A percentile compares a stretch with the other conserved stretches of the same genome.
Conservation (phyloP, 1,140 invertebrate species). For the Nylanderia fulva region DNA sequence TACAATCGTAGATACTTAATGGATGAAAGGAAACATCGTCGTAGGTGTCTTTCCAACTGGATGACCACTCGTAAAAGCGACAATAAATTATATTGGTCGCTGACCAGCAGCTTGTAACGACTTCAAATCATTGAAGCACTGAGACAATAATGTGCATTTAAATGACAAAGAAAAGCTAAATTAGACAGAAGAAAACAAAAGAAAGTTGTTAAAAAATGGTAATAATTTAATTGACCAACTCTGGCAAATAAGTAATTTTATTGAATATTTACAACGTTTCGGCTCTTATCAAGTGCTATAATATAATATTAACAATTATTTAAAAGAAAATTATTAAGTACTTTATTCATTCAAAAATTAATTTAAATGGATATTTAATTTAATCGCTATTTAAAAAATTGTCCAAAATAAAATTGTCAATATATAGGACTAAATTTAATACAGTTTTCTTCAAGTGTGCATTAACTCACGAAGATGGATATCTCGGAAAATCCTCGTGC, state of each 20-base stretch:
- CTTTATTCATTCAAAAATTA: no score
- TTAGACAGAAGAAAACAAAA: background rate
- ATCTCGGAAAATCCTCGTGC: constrained; percentile 74
- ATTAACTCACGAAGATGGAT: constrained; percentile 59
- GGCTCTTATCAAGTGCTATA: no score
- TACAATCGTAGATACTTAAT: constrained; percentile 62
- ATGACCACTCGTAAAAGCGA: constrained; percentile 43
- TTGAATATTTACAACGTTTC: no score
- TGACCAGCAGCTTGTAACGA: background rate
- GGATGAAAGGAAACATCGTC: constrained; percentile 16
- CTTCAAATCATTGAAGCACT: constrained; percentile 14
- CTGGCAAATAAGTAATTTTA: no score
- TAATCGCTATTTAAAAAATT: background rate
- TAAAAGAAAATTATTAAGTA: no score
- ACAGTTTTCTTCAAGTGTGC: background rate
- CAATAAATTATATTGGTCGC: constrained; percentile 31
- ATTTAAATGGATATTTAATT: no score
- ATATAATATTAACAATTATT: no score
- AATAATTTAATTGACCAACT: background rate
- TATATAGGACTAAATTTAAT: constrained; percentile 4
- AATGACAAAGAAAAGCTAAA: background rate
- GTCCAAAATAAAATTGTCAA: background rate
- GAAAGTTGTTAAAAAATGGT: background rate
- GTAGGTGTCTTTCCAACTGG: constrained; percentile 28
- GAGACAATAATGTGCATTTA: background rate